Evolutionary conservation across 2,888 invertebrate species (phyloP), one percentile per base, ranked within the genome.

Genomic region (Dyspetes luteomarginatus): DNA sequence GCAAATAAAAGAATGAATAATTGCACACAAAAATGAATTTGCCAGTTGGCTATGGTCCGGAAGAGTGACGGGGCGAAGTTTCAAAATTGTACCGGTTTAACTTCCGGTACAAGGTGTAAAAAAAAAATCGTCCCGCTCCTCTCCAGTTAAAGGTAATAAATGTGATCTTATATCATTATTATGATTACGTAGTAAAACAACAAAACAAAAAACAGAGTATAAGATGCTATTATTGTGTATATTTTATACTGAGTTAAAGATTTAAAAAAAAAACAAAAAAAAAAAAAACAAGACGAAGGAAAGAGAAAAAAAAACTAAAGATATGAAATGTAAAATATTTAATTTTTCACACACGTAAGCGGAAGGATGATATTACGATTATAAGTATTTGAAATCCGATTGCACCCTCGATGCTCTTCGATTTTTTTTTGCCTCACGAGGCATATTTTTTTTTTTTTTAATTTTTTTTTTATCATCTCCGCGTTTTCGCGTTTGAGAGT

Each of bases 221-320:
- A 88, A 86, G 82, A 87, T 85, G 88, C 87, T 88, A 87, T 90
- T 88, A 87, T 84, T 84, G 72, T 83, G 86, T 89, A 88, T 89
- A 87, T 90, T 89, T 89, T 89, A 86, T 90, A 89, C 88, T 88
- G 87, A 87, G 85, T 87, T 87, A 81, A 85, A 81, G 83, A 82
- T 84, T 84, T 74, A 82, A 76, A 72, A 56, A 45, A 58, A 65
- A 82, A 82, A 82, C 82, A 77, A 82, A 78, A 81, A 85, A 83
- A 83, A 69, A 19, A 52, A 50, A 72, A 72, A 28, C 50, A 69
- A 58, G 48, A 5, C 5, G 17, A 48, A 36, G 12, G 36, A 48
- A 48, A 48, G 4, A 45, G 19, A 45, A 45, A 15, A 0, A 78
- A 83, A 64, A 81, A 81, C 62, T 76, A 81, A 84, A 85, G 50